Evolutionary conservation across 2,888 invertebrate species (phyloP).

Genomic region (Cyclophora punctaria): DNA sequence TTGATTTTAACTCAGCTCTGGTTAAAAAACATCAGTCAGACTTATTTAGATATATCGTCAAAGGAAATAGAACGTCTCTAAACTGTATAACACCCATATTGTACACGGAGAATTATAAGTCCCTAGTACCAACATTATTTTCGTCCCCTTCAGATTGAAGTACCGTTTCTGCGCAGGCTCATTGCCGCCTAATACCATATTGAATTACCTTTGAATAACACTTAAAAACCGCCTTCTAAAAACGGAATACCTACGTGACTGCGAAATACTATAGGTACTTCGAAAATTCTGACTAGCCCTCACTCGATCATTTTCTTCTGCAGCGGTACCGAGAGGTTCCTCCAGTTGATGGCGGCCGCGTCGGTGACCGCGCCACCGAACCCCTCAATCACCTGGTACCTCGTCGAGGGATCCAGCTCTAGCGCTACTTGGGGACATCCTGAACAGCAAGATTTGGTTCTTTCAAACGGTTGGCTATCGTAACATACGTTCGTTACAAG

Average conservation of each 20-base stretch:
- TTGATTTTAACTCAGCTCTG: no score
- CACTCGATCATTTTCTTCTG: constrained; percentile 43
- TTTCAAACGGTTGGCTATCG: no score
- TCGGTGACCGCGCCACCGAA: constrained; percentile 91
- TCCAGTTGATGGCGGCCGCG: constrained; percentile 79
- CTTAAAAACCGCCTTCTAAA: no score
- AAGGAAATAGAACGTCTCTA: no score
- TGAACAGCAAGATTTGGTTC: background rate
- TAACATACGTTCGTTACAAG: no score
- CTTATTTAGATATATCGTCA: no score
- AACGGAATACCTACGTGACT: background rate
- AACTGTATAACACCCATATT: no score
- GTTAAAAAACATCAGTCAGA: no score
- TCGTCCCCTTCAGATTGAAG: background rate
- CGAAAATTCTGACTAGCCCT: background rate
- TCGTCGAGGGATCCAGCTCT: constrained; percentile 14
- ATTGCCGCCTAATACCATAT: no score
- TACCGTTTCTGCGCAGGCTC: background rate
- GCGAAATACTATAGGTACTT: background rate
- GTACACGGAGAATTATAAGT: no score
- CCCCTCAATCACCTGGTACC: constrained; percentile 81
- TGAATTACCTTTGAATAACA: no score
- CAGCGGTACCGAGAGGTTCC: constrained; percentile 54
- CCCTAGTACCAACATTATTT: background rate
- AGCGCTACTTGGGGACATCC: constrained; percentile 7